Base-by-base conservation (phyloP, 2,113 vertebrate genomes). In the Pungitius pungitius region DNA sequence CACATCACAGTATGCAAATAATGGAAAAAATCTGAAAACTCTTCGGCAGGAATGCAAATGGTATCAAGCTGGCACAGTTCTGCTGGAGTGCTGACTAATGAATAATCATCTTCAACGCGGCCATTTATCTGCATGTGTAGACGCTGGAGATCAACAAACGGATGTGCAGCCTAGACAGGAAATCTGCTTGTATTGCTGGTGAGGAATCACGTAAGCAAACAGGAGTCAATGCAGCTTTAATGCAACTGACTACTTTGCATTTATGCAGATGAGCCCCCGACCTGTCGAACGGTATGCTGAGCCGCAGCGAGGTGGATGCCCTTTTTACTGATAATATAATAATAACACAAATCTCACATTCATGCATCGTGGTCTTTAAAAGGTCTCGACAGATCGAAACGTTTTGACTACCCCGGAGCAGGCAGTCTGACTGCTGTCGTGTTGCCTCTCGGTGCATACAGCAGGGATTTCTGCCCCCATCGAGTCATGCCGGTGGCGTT, bases 121-220 rank as follows among this genome's bases (percentile, higher is more conserved):
- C 65, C 69, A 86, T 86, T 86, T 85, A 81, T 80, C 75, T 81
- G 77, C 71, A 77, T 79, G 64, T 58, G 62, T 75, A 88, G 83
- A 79, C 84, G 85, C 83, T 22, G n/a, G 30, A 55, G 35, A 73
- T 66, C 66, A 69, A 67, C 69, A 69, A n/a, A 43, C 60, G 54
- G 58, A 47, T 57, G 55, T 67, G 63, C 56, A 64, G 60, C 74
- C 33, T 56, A 51, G 73, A 79, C 56, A 39, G 66, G 57, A 74
- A 82, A 85, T 22, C 51, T 82, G 77, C 37, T 49, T 75, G 66
- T 66, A 69, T 26, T 65, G 61, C 45, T 75, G 72, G 60, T 30
- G 17, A 54, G 52, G 73, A 78, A 83, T 75, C 45, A 63, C 66
- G 78, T 75, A 69, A 60, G 40, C 24, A 74, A 77, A 18, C 57